Base-by-base conservation (phyloP, 1,140 invertebrate genomes). In the Hypsibius dujardini region DNA sequence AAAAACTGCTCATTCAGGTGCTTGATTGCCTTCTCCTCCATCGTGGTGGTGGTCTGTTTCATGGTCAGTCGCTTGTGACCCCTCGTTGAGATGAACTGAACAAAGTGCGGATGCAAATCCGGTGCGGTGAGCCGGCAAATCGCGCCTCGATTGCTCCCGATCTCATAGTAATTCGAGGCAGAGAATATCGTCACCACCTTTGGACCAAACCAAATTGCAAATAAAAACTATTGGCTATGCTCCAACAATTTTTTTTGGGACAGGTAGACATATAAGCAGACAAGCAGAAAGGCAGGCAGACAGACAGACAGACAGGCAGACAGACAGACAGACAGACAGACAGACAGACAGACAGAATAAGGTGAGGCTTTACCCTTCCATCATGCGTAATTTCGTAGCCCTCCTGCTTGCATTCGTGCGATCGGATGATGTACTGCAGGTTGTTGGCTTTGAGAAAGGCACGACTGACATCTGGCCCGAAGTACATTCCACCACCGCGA, bases 181-280 rank as follows among this genome's bases (percentile, higher is more conserved):
- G 90, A 93, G 79, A 95, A 95, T 74, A 94, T 87, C 50, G 91
- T 95, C 73, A 95, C 84, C 62, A 91, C 87, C 88, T 91, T 74
- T 1, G n/a, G n/a, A n/a, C n/a, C n/a, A n/a, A n/a, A n/a, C n/a
- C n/a, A n/a, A n/a, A n/a, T n/a, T n/a, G n/a, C n/a, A n/a, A n/a
- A n/a, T n/a, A n/a, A n/a, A n/a, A n/a, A n/a, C n/a, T n/a, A n/a
- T n/a, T n/a, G n/a, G n/a, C n/a, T n/a, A n/a, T n/a, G n/a, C n/a
- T n/a, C n/a, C n/a, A n/a, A n/a, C n/a, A n/a, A n/a, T n/a, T n/a
- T n/a, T n/a, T n/a, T n/a, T n/a, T n/a, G n/a, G n/a, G n/a, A n/a
- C n/a, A n/a, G n/a, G n/a, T n/a, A n/a, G n/a, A n/a, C n/a, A n/a
- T n/a, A n/a, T n/a, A n/a, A n/a, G n/a, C n/a, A n/a, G n/a, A n/a